A percentile compares a stretch with the other conserved stretches of the same genome.
These are phyloP conservation scores for Aphelenchoides bicaudatus DNA, from an alignment of 2,888 invertebrate genomes.

Conservation along the genomic window DNA sequence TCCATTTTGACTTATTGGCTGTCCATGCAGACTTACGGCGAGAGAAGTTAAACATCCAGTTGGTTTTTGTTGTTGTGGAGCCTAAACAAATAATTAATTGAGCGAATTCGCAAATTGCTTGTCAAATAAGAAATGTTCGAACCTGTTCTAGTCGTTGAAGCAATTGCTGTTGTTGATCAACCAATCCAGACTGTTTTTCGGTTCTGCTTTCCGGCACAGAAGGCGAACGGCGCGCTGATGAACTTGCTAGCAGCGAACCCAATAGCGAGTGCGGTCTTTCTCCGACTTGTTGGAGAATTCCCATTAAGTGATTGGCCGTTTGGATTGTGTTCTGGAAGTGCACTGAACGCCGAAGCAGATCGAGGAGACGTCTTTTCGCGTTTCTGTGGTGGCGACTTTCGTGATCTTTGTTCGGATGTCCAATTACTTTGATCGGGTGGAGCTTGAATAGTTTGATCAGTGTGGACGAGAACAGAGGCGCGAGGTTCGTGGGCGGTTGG, in stretches of 20 bases:
- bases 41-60: conserved; percentile 15
- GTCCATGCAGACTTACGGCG: conserved; percentile 23
- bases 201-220: conserved; percentile 54
- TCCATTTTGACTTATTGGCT: neutral
- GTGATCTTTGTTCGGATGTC: too few relatives aligned
- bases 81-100: too few relatives aligned
- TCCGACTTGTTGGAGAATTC: neutral
- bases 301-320: neutral
- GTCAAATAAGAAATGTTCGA: too few relatives aligned
- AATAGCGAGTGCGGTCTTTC: conserved; percentile 18
- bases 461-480: conserved; percentile 18
- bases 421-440: conserved; percentile 7
- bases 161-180: conserved; percentile 13
- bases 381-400: too few relatives aligned
- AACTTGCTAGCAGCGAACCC: neutral
- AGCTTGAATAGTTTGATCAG: neutral
- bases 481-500: conserved; percentile 26
- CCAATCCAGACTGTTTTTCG: conserved; percentile 48
- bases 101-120: too few relatives aligned
- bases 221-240: conserved; percentile 42
- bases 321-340: neutral
- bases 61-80: too few relatives aligned
- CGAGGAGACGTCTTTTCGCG: conserved; percentile 2
- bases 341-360: conserved; percentile 9
- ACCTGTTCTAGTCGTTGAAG: too few relatives aligned